A percentile compares a stretch with the other conserved stretches of the same genome.
These are phyloP conservation scores for Xenopus laevis DNA, from an alignment of 2,113 vertebrate species.

Conservation along the genomic window DNA sequence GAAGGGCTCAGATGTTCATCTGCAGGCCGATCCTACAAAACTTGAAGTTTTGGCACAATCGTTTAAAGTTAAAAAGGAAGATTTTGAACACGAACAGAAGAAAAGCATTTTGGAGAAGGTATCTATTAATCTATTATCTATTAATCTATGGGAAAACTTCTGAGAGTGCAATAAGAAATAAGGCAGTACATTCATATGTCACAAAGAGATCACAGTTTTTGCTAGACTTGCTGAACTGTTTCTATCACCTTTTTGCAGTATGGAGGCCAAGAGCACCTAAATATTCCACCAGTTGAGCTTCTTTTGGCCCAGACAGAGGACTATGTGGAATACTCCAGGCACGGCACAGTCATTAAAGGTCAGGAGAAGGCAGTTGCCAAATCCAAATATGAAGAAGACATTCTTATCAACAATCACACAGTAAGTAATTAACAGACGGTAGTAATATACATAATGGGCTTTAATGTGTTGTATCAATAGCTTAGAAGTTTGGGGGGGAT, in stretches of 20 bases:
- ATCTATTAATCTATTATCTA: too few species aligned
- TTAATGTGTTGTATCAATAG: too few species aligned
- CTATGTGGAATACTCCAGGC: slow-evolving; percentile 93
- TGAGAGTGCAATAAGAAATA: too few species aligned
- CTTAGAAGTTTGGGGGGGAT: too few species aligned
- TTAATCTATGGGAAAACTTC: too few species aligned
- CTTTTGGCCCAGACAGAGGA: slow-evolving; percentile 95
- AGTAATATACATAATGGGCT: too few species aligned
- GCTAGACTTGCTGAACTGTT: neutral
- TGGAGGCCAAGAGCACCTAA: slow-evolving; percentile 87
- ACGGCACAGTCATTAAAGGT: slow-evolving; percentile 92
- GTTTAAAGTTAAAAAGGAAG: slow-evolving; percentile 97
- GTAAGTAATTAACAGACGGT: slow-evolving; percentile 60
- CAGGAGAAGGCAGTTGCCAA: slow-evolving; percentile 90
- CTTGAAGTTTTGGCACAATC: slow-evolving; percentile 89
- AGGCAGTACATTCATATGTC: too few species aligned
- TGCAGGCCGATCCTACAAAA: slow-evolving; percentile 96
- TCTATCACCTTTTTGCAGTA: slow-evolving; percentile 69
- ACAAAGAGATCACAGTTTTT: too few species aligned
- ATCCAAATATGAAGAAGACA: slow-evolving; percentile 95
- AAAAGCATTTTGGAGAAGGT: slow-evolving; percentile 93
- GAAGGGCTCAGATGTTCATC: slow-evolving; percentile 94
- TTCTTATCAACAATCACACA: slow-evolving; percentile 87
- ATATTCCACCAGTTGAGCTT: slow-evolving; percentile 84
- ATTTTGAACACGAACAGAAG: slow-evolving; percentile 91